Base-by-base conservation (phyloP, 2,797 vertebrate species). In the Ptychobarbus kaznakovi region DNA sequence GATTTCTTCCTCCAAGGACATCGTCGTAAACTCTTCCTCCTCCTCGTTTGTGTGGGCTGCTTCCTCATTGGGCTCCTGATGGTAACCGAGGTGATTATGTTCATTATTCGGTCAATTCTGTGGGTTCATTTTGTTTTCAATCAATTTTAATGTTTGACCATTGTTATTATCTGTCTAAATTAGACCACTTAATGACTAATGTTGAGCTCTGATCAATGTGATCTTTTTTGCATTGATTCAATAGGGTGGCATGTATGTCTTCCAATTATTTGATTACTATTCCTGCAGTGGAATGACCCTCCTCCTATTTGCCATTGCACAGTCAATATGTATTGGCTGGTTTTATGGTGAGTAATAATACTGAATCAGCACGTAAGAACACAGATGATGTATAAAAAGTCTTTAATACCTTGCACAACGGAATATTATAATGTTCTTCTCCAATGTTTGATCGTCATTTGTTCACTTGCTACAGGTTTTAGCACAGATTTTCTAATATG, bases 221-320 rank as follows among this genome's bases (percentile, higher is more conserved):
- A n/a, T 68, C 13, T 35, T 35, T 42, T 68, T 66, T 86, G 25
- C 15, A 12, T 56, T 70, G 65, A 13, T 40, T 35, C 44, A 49
- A 22, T 84, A 96, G 95, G 95, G 95, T 2, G 95, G 95, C 66
- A 90, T 96, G 35, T 96, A 96, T 90, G 89, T 96, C 82, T 96
- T 96, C 87, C 95, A 95, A 93, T 15, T 96, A 86, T 96, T 96
- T 90, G 95, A 96, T 88, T 95, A 95, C 90, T 96, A 96, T 38
- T 90, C 93, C 87, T 95, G 95, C 92, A 96, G 95, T 86, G 95
- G 95, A 35, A 95, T 96, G 95, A 94, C 95, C 65, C 91, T 96
- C 1, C 94, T 96, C 6, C 92, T 95, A 44, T 94, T 96, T 87
- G 95, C 95, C 28, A 81, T 91, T 49, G 56, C 94, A 73, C 94